These are phyloP conservation scores for Danio albolineatus DNA, from an alignment of 2,797 vertebrate genomes.

Conservation along the genomic window DNA sequence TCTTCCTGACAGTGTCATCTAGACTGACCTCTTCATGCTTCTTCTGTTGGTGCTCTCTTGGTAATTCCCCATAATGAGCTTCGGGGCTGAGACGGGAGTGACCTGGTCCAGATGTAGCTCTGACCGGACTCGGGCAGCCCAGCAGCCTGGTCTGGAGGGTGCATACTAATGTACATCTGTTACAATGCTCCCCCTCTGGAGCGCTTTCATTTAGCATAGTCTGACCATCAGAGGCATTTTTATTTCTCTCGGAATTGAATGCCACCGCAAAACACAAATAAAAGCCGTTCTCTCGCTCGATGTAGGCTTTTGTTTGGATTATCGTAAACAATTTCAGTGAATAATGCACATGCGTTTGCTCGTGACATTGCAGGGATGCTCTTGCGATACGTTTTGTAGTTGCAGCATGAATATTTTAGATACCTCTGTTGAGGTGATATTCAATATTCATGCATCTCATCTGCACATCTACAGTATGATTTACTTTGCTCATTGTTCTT, in stretches of 20 bases:
- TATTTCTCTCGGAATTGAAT: background rate
- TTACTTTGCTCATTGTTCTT: constrained; percentile 37
- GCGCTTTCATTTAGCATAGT: constrained; percentile 24
- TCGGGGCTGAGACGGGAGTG: constrained; percentile 60
- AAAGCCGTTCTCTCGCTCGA: background rate
- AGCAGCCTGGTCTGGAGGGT: constrained; percentile 58
- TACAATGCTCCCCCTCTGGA: constrained; percentile 24
- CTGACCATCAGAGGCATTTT: constrained; percentile 11
- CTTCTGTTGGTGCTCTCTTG: constrained; percentile 33
- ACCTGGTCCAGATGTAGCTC: constrained; percentile 74
- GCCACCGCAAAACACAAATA: background rate
- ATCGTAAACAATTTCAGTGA: background rate
- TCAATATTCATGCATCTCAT: constrained; percentile 38
- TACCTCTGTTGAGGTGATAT: background rate
- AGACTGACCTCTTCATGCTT: constrained; percentile 46
- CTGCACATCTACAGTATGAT: constrained; percentile 35
- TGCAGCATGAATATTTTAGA: constrained; percentile 33
- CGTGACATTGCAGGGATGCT: background rate
- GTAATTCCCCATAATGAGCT: constrained; percentile 61
- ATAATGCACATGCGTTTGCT: background rate
- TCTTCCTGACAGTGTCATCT: constrained; percentile 33
- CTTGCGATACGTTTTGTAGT: background rate
- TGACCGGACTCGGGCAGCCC: constrained; percentile 61
- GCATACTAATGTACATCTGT: constrained; percentile 81
- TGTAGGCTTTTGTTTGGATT: background rate